These are phyloP conservation scores for Hippocampus barbouri DNA, from an alignment of 2,113 vertebrate species.

Conservation along the genomic window DNA sequence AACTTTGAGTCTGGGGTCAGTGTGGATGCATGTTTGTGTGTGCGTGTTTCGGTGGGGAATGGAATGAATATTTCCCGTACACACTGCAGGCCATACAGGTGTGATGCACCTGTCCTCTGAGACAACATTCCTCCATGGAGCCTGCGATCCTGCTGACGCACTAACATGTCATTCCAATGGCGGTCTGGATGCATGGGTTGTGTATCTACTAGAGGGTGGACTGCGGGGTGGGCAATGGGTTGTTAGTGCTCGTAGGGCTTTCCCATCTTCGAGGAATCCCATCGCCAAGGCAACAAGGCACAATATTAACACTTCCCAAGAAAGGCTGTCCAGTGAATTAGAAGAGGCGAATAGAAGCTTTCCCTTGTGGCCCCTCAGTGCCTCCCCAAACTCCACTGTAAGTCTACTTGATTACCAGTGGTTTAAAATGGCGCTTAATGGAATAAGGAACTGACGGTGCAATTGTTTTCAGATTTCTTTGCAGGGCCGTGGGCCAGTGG, in stretches of 20 bases:
- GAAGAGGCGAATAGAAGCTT: neutral
- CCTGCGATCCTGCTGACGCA: constrained; percentile 41
- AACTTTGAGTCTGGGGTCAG: constrained; percentile 17
- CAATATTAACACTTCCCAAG: constrained; percentile 43
- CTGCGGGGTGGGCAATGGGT: neutral
- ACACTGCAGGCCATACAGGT: constrained; percentile 49
- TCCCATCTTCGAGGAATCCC: constrained; percentile 39
- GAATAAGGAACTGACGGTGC: constrained; percentile 21
- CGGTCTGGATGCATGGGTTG: constrained; percentile 6
- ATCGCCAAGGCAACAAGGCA: constrained; percentile 36
- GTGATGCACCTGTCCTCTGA: constrained; percentile 59
- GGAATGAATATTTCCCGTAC: constrained; percentile 40
- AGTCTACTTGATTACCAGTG: constrained; percentile 1
- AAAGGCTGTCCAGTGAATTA: neutral
- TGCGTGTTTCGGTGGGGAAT: neutral
- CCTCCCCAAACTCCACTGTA: neutral
- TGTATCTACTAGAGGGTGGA: neutral
- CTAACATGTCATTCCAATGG: constrained; percentile 39
- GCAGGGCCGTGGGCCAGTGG: neutral
- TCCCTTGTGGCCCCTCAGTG: neutral
- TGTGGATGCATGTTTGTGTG: neutral
- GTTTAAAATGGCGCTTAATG: neutral
- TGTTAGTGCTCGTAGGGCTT: constrained; percentile 27
- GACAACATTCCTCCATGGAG: constrained; percentile 43
- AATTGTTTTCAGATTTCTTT: constrained; percentile 27